A percentile compares a stretch with the other conserved stretches of the same genome.
Conservation (phyloP, 2,888 invertebrate genomes). For the Rotaria sp. region DNA sequence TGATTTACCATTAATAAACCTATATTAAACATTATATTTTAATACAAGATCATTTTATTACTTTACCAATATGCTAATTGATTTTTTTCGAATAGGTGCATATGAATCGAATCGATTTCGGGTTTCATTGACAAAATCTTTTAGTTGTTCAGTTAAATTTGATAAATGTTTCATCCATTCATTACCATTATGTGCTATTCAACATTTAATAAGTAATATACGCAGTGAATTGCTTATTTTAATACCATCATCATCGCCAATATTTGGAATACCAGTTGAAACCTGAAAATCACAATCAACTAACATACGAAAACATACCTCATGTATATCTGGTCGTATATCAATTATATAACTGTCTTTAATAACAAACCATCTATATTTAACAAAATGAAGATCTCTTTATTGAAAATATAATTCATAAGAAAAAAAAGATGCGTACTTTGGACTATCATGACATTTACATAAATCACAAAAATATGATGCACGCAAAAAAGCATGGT, state of each 20-base stretch:
- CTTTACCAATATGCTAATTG: slow-evolving; percentile 34
- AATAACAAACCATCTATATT: slow-evolving; percentile 29
- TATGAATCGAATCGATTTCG: slow-evolving; percentile 25
- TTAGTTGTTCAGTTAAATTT: background rate
- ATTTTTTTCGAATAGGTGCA: slow-evolving; percentile 26
- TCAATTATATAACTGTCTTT: slow-evolving; percentile 36
- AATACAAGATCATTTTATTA: too few relatives aligned
- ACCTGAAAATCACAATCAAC: slow-evolving; percentile 34
- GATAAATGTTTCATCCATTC: slow-evolving; percentile 27
- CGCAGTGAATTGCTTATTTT: slow-evolving; percentile 32
- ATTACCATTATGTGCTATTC: background rate
- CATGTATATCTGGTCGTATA: background rate
- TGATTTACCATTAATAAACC: slow-evolving; percentile 70
- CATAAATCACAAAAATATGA: background rate
- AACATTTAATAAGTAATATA: slow-evolving; percentile 31
- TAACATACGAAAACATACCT: slow-evolving; percentile 35
- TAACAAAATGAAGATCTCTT: background rate
- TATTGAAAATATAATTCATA: background rate
- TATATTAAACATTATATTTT: slow-evolving; percentile 41
- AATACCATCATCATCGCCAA: slow-evolving; percentile 18
- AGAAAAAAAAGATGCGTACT: background rate
- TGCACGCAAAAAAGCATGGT: too few relatives aligned
- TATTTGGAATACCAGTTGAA: background rate
- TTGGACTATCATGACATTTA: background rate
- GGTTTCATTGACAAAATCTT: background rate